These are phyloP conservation scores for Pachycephala philippinensis DNA, from an alignment of 2,113 vertebrate genomes.

Conservation along the genomic window DNA sequence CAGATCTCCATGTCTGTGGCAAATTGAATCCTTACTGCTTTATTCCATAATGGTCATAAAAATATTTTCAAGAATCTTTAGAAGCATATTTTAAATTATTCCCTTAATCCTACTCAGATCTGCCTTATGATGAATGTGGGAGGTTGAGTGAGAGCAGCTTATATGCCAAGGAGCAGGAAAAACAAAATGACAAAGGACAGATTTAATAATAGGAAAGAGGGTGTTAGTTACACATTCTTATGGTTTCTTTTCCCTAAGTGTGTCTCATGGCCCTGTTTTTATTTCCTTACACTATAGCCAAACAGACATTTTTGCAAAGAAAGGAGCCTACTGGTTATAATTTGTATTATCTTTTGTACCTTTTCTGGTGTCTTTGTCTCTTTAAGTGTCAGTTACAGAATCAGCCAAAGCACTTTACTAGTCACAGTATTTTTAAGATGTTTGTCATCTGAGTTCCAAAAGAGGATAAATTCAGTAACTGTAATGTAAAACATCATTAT, in stretches of 20 bases:
- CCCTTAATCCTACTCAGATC: conserved; percentile 5
- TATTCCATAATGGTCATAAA: background rate
- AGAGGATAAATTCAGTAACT: background rate
- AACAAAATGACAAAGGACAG: background rate
- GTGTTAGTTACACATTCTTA: background rate
- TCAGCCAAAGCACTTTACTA: background rate
- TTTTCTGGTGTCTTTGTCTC: background rate
- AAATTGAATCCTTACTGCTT: background rate
- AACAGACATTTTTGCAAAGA: background rate
- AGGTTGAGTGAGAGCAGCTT: conserved; percentile 38
- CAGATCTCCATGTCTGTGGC: background rate
- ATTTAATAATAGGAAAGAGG: background rate
- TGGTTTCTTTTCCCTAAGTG: background rate
- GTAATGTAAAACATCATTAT: background rate
- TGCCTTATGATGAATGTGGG: conserved; percentile 24
- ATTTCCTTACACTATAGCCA: background rate
- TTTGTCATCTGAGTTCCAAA: background rate
- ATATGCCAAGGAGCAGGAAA: background rate
- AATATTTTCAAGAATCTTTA: background rate
- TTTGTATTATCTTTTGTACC: background rate
- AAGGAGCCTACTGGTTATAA: background rate
- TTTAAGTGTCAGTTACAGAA: background rate
- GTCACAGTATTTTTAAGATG: background rate
- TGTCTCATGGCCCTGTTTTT: background rate
- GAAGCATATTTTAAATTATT: conserved; percentile 27